A percentile compares a stretch with the other conserved stretches of the same genome.
Conservation (phyloP, 2,797 vertebrate genomes). For the Pygocentrus nattereri region DNA sequence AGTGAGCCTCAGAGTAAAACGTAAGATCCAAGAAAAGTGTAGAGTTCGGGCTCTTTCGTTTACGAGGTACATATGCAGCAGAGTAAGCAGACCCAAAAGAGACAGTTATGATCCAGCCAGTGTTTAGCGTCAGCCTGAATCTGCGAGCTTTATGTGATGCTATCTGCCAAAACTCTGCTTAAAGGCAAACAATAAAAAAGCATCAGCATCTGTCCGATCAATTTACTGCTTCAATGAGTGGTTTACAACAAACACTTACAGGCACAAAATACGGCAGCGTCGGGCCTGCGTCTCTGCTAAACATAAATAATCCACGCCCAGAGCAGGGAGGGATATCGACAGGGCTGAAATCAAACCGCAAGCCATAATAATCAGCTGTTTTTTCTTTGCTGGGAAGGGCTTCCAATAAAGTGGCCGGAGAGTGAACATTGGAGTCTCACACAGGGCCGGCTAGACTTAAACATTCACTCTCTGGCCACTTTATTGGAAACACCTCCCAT, state of each 20-base stretch:
- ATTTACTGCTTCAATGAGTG: conserved; percentile 57
- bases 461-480: no score
- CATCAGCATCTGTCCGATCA: conserved; percentile 58
- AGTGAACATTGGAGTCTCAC: neutral
- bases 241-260: conserved; percentile 33
- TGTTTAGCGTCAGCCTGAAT: neutral
- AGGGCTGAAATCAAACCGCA: neutral
- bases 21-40: no score
- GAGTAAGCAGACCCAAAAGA: neutral
- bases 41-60: neutral
- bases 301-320: neutral
- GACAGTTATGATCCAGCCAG: neutral
- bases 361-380: neutral
- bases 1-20: no score
- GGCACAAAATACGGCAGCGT: neutral
- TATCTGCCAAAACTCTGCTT: conserved; percentile 56
- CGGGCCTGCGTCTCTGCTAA: neutral
- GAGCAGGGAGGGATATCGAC: neutral
- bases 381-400: neutral
- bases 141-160: conserved; percentile 4
- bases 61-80: neutral
- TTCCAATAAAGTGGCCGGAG: no score
- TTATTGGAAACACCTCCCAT: no score
- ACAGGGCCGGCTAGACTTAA: no score
- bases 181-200: conserved; percentile 51